Percentiles rank a stretch among this genome's conserved stretches.
Conservation (phyloP, 2,113 vertebrate species). For the Rostratula benghalensis region DNA sequence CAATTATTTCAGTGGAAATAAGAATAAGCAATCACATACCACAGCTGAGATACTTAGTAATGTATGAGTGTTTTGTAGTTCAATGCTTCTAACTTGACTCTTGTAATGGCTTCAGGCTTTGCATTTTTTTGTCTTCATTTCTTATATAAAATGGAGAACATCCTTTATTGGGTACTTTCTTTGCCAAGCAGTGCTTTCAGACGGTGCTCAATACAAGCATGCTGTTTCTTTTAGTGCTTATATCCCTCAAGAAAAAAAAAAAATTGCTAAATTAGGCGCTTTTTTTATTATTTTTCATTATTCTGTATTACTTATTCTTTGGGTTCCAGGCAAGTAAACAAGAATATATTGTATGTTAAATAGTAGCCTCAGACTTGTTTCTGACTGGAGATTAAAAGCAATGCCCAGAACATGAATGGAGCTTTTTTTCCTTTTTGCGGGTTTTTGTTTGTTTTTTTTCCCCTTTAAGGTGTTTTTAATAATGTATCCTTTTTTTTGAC, state of each 20-base stretch:
- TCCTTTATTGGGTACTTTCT: not conserved
- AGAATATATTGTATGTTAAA: not conserved
- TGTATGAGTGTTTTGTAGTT: conserved; percentile 37
- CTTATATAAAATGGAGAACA: not conserved
- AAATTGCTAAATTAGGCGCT: accelerated
- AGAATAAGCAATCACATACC: not conserved
- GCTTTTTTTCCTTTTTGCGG: accelerated
- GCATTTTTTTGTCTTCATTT: conserved; percentile 16
- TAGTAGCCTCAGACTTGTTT: not conserved
- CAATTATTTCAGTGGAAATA: conserved; percentile 4
- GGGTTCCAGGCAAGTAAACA: not conserved
- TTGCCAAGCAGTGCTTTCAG: conserved; percentile 3
- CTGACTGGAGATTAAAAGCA: not conserved
- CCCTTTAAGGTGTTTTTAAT: not conserved
- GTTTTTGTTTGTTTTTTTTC: not conserved
- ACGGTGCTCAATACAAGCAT: not conserved
- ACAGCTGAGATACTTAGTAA: conserved; percentile 53
- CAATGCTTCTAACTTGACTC: conserved; percentile 55
- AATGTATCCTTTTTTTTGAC: not conserved
- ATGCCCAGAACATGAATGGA: accelerated
- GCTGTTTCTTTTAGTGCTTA: not conserved
- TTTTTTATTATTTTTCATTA: no score
- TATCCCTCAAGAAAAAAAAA: not conserved
- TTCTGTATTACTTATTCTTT: not conserved
- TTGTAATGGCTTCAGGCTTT: conserved; percentile 24